These are phyloP conservation scores for Drosophila tanythrix DNA, from an alignment of 2,888 invertebrate genomes.

Conservation along the genomic window DNA sequence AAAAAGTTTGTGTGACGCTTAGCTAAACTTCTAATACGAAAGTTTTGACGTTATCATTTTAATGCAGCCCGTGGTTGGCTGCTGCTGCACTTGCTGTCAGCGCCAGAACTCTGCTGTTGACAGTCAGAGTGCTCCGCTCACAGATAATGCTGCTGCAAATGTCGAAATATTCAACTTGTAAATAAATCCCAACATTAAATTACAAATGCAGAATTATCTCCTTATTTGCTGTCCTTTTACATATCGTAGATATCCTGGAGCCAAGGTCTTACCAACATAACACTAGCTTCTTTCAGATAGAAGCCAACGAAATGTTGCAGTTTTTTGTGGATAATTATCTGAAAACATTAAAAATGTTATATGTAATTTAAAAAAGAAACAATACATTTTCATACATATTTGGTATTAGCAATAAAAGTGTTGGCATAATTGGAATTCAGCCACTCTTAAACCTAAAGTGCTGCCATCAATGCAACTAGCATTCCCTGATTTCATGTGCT, in stretches of 20 bases:
- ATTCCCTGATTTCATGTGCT: neutral
- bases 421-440: neutral
- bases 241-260: neutral
- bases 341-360: neutral
- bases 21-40: slow-evolving; percentile 29
- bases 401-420: neutral
- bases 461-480: neutral
- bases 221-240: neutral
- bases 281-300: neutral
- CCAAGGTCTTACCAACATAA: neutral
- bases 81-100: neutral
- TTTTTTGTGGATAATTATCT: neutral
- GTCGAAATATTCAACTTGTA: neutral
- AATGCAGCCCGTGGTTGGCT: slow-evolving; percentile 20
- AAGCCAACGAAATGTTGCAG: neutral
- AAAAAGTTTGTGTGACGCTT: slow-evolving; percentile 6
- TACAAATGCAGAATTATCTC: neutral
- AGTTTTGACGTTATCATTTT: slow-evolving; percentile 41
- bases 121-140: slow-evolving; percentile 1
- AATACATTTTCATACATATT: neutral
- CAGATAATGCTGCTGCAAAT: slow-evolving; percentile 8
- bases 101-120: slow-evolving; percentile 4
- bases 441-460: neutral
- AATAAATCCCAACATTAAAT: neutral
- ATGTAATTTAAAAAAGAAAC: neutral